Conservation (phyloP, 2,797 vertebrate species). For the Lerista edwardsae region DNA sequence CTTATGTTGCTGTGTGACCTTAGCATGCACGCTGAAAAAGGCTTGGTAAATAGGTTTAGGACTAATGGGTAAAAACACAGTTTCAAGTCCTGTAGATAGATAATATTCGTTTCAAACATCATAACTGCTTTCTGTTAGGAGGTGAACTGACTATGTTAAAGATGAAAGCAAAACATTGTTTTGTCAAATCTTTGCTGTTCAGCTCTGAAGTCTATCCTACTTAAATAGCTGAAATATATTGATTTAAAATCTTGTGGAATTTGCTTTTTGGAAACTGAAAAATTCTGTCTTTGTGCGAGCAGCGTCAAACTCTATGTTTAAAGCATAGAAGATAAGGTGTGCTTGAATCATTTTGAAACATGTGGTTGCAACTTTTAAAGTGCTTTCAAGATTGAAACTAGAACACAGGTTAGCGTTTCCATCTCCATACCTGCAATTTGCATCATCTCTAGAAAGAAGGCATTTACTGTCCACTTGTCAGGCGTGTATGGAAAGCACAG, state of each 20-base stretch:
- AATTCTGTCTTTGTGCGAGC: neutral
- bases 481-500: conserved; percentile 34
- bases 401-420: conserved; percentile 58
- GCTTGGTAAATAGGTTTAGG: neutral
- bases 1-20: neutral
- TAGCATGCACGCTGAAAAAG: neutral
- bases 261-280: neutral
- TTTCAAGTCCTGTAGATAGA: neutral
- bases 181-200: neutral
- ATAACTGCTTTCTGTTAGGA: neutral
- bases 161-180: neutral
- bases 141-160: neutral
- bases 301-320: conserved; percentile 26
- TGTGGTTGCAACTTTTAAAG: conserved; percentile 56
- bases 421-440: conserved; percentile 69
- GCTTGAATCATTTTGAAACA: conserved; percentile 49
- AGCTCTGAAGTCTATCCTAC: neutral
- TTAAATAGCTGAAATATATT: neutral
- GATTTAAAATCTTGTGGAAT: conserved; percentile 20
- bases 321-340: conserved; percentile 32
- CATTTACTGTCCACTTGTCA: conserved; percentile 56
- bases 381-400: conserved; percentile 63
- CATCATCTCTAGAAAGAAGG: conserved; percentile 62
- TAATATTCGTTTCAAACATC: neutral
- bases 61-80: neutral